These are phyloP conservation scores for Microtus obscurus DNA, from an alignment of 2,797 vertebrate species.

Conservation along the genomic window DNA sequence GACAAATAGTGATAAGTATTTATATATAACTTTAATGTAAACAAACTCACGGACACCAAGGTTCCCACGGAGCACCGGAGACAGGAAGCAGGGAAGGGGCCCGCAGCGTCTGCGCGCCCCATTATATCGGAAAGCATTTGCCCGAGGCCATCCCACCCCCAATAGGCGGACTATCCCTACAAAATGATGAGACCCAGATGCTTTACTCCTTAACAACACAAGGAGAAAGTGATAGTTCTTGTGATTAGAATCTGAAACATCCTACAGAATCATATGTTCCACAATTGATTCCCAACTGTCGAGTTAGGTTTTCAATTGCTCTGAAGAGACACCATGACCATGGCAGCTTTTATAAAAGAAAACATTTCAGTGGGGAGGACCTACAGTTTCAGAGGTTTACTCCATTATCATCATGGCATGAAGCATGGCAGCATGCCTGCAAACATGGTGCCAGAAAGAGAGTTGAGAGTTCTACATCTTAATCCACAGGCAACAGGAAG, in stretches of 20 bases:
- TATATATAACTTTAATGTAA: no score
- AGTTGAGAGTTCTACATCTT: background rate
- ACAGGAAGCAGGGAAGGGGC: no score
- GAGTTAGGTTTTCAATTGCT: background rate
- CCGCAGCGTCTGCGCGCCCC: no score
- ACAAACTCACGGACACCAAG: no score
- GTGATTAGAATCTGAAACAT: background rate
- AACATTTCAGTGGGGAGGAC: background rate
- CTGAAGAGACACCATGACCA: background rate
- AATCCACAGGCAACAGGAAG: background rate
- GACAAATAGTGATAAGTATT: no score
- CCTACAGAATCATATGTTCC: background rate
- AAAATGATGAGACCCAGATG: background rate
- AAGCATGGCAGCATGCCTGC: background rate
- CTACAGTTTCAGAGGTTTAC: background rate
- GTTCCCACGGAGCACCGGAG: no score
- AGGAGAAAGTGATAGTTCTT: background rate
- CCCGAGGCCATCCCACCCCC: no score
- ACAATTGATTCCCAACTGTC: background rate
- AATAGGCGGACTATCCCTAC: no score
- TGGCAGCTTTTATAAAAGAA: background rate
- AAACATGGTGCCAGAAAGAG: background rate
- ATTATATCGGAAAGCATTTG: no score
- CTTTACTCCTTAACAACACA: background rate
- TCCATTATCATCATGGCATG: background rate